A percentile compares a stretch with the other conserved stretches of the same genome.
Evolutionary conservation across 2,113 vertebrate genomes (phyloP).

Genomic region (Pandion haliaetus): DNA sequence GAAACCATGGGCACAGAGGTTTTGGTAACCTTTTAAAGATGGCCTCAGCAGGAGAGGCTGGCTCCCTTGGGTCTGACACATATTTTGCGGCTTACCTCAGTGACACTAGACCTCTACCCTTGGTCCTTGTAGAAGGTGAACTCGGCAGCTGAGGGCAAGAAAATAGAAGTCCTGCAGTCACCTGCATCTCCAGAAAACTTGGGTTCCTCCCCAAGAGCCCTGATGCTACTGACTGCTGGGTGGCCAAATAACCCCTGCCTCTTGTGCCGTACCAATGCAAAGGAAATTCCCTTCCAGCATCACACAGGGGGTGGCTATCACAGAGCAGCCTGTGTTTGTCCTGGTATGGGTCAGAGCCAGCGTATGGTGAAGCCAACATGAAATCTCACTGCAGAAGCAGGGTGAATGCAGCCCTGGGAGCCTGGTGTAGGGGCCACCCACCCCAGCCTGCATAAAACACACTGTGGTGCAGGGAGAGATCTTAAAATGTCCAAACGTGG

Average conservation of each 20-base stretch:
- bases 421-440: neutral
- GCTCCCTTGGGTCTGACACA: neutral
- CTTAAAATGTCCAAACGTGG: neutral
- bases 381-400: neutral
- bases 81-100: neutral
- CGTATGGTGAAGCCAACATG: fast-evolving
- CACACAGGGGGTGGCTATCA: neutral
- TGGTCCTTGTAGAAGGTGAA: neutral
- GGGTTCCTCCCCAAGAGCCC: neutral
- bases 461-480: neutral
- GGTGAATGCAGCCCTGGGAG: neutral
- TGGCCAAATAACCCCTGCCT: neutral
- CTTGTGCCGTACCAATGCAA: neutral
- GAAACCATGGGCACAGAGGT: neutral
- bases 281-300: neutral
- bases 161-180: neutral
- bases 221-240: neutral
- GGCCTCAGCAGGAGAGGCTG: neutral
- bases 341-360: neutral
- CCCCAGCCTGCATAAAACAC: neutral
- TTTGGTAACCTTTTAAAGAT: neutral
- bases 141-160: neutral
- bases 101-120: neutral
- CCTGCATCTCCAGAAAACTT: neutral
- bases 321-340: neutral